These are phyloP conservation scores for Charina bottae DNA, from an alignment of 2,113 vertebrate species.

Conservation along the genomic window DNA sequence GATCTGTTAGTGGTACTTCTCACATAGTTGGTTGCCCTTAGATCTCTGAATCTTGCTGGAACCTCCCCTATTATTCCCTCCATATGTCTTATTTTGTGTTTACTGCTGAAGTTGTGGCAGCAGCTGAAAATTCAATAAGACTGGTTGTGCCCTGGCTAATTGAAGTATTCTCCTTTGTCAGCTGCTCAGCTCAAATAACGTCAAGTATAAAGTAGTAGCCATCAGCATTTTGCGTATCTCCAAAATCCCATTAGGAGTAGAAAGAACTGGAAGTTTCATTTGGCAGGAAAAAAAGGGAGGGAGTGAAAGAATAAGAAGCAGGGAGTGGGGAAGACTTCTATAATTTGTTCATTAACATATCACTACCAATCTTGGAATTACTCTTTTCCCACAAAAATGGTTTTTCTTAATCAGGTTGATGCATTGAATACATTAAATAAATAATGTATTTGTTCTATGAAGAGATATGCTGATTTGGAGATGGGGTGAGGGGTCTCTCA, in stretches of 20 bases:
- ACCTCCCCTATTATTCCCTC: conserved; percentile 4
- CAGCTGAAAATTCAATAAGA: conserved; percentile 30
- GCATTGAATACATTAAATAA: conserved; percentile 33
- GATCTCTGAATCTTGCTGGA: background rate
- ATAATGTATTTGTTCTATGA: conserved; percentile 39
- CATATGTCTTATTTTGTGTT: conserved; percentile 22
- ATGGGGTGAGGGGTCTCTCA: background rate
- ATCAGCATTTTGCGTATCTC: conserved; percentile 66
- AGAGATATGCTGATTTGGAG: conserved; percentile 20
- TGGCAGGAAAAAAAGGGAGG: conserved; percentile 12
- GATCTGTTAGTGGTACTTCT: background rate
- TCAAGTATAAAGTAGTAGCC: conserved; percentile 62
- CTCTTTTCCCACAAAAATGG: rapidly evolving
- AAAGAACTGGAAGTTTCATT: conserved; percentile 68
- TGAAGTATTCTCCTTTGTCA: conserved; percentile 68
- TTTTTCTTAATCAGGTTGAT: conserved; percentile 50
- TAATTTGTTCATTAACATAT: conserved; percentile 51
- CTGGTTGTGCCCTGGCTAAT: conserved; percentile 64
- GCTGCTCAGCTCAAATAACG: conserved; percentile 48
- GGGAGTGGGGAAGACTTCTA: background rate
- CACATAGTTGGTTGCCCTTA: background rate
- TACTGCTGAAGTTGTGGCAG: background rate
- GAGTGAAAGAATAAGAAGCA: background rate
- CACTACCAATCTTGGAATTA: background rate
- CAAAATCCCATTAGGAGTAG: conserved; percentile 71